These are phyloP conservation scores for Polylopha cassiicola DNA, from an alignment of 2,888 invertebrate genomes.

Conservation along the genomic window DNA sequence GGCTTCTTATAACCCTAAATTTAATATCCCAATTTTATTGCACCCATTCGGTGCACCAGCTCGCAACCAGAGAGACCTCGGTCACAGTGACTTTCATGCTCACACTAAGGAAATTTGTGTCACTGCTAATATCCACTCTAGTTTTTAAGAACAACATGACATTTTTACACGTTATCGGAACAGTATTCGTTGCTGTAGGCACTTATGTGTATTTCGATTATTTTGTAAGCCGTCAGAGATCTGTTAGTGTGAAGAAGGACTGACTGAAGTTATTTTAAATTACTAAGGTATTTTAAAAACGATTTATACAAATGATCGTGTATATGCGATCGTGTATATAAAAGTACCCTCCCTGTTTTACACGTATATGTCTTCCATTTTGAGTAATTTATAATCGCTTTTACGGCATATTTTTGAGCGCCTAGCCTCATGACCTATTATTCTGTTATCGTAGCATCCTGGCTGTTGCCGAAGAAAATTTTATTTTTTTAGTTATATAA, in stretches of 20 bases:
- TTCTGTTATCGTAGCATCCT: too few relatives aligned
- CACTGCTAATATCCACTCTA: slow-evolving; percentile 57
- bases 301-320: too few relatives aligned
- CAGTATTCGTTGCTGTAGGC: slow-evolving; percentile 54
- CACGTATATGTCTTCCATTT: too few relatives aligned
- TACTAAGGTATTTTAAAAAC: too few relatives aligned
- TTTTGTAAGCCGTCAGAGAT: slow-evolving; percentile 47
- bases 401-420: too few relatives aligned
- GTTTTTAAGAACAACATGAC: slow-evolving; percentile 67
- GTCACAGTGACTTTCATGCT: slow-evolving; percentile 65
- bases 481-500: too few relatives aligned
- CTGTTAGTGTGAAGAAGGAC: slow-evolving; percentile 48
- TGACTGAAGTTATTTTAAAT: too few relatives aligned
- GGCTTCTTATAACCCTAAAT: slow-evolving; percentile 50
- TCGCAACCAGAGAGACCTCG: slow-evolving; percentile 60
- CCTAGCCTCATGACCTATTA: too few relatives aligned
- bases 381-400: too few relatives aligned
- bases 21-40: slow-evolving; percentile 60
- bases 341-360: too few relatives aligned
- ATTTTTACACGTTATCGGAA: slow-evolving; percentile 52
- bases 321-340: too few relatives aligned
- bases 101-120: slow-evolving; percentile 62
- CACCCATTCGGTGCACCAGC: slow-evolving; percentile 57
- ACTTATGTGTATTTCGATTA: slow-evolving; percentile 66
- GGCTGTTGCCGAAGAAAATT: too few relatives aligned